Evolutionary conservation across 2,888 invertebrate species (phyloP).

Genomic region (Erpobdella octoculata): DNA sequence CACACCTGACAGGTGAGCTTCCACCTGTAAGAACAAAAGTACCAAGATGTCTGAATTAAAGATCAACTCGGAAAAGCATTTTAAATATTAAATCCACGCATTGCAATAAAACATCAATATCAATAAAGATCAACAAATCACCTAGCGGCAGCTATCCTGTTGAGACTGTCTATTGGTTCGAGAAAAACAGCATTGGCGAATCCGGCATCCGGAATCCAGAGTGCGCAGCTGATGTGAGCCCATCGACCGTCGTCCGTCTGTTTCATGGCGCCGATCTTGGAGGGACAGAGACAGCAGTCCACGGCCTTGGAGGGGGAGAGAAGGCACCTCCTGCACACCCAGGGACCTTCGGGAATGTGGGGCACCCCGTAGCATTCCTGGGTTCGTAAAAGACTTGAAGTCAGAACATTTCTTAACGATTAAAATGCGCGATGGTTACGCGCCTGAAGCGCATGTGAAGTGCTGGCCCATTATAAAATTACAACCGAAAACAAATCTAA

Average conservation of each 20-base stretch:
- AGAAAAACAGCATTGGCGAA: conserved; percentile 90
- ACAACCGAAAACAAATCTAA: too few species aligned
- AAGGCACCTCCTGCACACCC: conserved; percentile 89
- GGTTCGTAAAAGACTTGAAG: background rate
- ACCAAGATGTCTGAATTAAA: background rate
- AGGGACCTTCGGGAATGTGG: conserved; percentile 92
- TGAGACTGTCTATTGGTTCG: conserved; percentile 94
- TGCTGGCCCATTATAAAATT: too few species aligned
- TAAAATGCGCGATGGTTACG: too few species aligned
- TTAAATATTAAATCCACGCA: background rate
- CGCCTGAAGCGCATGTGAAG: too few species aligned
- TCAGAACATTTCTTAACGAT: background rate
- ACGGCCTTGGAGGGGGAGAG: conserved; percentile 89
- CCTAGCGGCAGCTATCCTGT: conserved; percentile 85
- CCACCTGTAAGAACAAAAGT: conserved; percentile 56
- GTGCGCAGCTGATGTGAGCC: conserved; percentile 96
- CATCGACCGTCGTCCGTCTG: conserved; percentile 89
- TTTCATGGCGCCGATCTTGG: conserved; percentile 95
- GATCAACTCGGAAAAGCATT: background rate
- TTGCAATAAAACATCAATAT: background rate
- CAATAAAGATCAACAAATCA: background rate
- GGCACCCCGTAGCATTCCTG: conserved; percentile 92
- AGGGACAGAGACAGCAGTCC: conserved; percentile 94
- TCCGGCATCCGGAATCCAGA: conserved; percentile 92
- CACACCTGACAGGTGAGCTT: conserved; percentile 93